Conservation (phyloP, 2,113 vertebrate species). For the Bettongia penicillata region DNA sequence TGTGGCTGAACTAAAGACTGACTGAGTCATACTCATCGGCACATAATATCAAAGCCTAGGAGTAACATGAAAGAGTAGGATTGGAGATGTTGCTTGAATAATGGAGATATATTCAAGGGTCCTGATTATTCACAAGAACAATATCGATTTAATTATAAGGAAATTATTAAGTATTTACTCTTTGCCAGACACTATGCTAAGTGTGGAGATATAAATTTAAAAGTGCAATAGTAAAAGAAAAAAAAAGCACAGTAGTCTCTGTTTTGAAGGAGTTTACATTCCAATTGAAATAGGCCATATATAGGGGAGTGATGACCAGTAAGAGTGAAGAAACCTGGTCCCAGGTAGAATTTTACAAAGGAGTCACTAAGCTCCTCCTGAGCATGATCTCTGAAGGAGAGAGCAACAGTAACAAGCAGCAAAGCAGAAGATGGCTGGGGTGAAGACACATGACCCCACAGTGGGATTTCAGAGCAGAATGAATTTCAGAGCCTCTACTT, state of each 20-base stretch:
- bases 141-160: not conserved
- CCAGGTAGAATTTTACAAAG: not conserved
- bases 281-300: not conserved
- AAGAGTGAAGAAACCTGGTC: not conserved
- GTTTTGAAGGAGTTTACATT: not conserved
- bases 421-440: not conserved
- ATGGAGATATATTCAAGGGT: not conserved
- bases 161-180: not conserved
- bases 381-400: not conserved
- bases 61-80: not conserved
- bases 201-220: not conserved
- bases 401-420: not conserved
- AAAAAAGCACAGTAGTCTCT: not conserved
- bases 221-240: not conserved
- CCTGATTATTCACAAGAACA: not conserved
- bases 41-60: not conserved
- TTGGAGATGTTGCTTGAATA: not conserved
- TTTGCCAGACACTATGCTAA: not conserved
- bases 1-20: not conserved
- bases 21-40: not conserved
- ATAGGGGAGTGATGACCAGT: not conserved
- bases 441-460: not conserved
- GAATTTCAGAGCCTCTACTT: not conserved
- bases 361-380: not conserved
- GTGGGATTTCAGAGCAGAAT: not conserved